Evolutionary conservation across 2,888 invertebrate species (phyloP).

Genomic region (Trichacis sp.): DNA sequence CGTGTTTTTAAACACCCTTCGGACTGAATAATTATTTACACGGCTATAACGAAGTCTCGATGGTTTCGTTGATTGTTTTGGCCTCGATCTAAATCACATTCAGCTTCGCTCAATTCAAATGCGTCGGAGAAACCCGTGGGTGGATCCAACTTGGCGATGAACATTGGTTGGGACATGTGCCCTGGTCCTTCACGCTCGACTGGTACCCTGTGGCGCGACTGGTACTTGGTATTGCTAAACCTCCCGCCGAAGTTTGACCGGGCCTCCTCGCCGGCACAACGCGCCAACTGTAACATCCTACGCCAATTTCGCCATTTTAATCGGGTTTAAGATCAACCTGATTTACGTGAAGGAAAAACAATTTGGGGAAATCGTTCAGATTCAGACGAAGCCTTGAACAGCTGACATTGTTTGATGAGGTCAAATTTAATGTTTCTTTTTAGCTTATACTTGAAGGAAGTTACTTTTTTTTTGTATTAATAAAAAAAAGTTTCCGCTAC

Average conservation of each 20-base stretch:
- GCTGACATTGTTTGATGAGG: no score
- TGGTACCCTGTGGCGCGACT: constrained; percentile 65
- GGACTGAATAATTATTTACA: constrained; percentile 62
- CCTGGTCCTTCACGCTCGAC: constrained; percentile 68
- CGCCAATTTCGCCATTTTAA: no score
- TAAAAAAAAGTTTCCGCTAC: no score
- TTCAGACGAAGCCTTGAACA: no score
- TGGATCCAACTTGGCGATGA: constrained; percentile 74
- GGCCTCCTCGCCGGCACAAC: constrained; percentile 69
- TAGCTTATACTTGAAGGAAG: no score
- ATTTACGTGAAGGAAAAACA: no score
- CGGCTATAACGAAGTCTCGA: constrained; percentile 68
- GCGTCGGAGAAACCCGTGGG: constrained; percentile 87
- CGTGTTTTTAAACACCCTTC: constrained; percentile 44
- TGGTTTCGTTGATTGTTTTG: constrained; percentile 65
- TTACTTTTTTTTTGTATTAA: not conserved
- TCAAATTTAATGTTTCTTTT: no score
- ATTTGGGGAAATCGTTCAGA: no score
- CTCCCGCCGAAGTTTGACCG: constrained; percentile 67
- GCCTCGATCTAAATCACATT: constrained; percentile 71
- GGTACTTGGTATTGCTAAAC: constrained; percentile 67
- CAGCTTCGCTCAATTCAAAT: constrained; percentile 72
- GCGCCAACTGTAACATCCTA: constrained; percentile 69
- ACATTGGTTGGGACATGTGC: no score
- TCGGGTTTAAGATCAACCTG: no score